Evolutionary conservation across 2,113 vertebrate genomes (phyloP), one percentile per base, ranked within the genome.

Genomic region (Sebastes schlegelii): DNA sequence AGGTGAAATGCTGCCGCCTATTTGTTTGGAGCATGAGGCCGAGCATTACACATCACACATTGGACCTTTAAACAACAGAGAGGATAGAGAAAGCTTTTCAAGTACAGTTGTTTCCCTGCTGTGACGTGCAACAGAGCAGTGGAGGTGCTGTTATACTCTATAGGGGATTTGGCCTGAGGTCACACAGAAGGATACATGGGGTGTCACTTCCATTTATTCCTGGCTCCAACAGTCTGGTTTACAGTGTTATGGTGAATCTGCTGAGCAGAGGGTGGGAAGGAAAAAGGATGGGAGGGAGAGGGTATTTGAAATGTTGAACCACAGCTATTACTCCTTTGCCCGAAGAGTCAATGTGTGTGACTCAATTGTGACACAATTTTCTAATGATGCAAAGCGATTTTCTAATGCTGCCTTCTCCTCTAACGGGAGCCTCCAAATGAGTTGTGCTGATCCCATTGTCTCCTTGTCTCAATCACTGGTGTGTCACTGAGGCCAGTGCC

Each of bases 171-270:
- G 70, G 83, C 87, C 86, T 58, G 74, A 86, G 87, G 86, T 89
- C 73, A 69, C 71, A 77, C 73, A 83, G 80, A 72, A 83, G 71
- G 65, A 70, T 78, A 69, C 77, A 70, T 34, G 55, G 65, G 81
- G 71, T 80, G 85, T 88, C 80, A 86, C 54, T 91, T 90, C 85
- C 74, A 86, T 91, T 90, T 64, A 90, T 79, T 73, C 54, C 75
- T 14, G 58, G 65, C 74, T 85, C 69, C 67, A 49, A 66, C 76
- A 62, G 77, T 48, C 73, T 60, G 74, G 58, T 84, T 79, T 61
- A 73, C 55, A 71, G 78, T 58, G 67, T 71, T 80, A 58, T 49
- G 64, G 74, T 82, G 78, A 86, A 87, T 79, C 61, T 73, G 68
- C 67, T 80, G 74, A 88, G 43, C 13, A 12, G 34, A 68, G 74